Conservation (phyloP, 2,888 invertebrate genomes). For the Ephialtes manifestator region DNA sequence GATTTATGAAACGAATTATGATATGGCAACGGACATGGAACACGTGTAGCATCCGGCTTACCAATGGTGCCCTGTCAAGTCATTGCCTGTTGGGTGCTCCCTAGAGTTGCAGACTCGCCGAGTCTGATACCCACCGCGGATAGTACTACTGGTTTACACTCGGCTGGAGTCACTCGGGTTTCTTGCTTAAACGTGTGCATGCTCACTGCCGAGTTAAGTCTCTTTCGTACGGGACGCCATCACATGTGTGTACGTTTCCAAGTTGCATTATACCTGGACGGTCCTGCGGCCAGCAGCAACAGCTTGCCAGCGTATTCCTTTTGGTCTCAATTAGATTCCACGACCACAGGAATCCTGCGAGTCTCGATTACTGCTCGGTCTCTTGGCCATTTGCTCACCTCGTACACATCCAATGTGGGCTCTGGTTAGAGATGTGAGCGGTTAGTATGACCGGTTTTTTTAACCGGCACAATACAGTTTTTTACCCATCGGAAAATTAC, state of each 20-base stretch:
- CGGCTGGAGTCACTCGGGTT: constrained; percentile 10
- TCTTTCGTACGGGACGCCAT: constrained; percentile 33
- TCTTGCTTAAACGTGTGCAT: constrained; percentile 39
- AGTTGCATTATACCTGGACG: constrained; percentile 36
- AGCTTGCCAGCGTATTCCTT: constrained; percentile 44
- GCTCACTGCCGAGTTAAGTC: constrained; percentile 26
- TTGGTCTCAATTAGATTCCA: constrained; percentile 70
- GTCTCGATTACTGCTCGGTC: constrained; percentile 59
- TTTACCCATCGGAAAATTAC: background rate
- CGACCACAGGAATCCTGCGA: constrained; percentile 66
- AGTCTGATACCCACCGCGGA: constrained; percentile 30
- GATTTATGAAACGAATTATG: constrained; percentile 3
- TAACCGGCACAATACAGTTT: background rate
- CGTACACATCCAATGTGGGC: constrained; percentile 45
- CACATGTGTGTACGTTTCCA: constrained; percentile 41
- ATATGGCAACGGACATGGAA: background rate
- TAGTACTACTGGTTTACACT: constrained; percentile 39
- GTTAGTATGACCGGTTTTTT: background rate
- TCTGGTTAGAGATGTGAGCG: background rate
- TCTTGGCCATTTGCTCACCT: constrained; percentile 18
- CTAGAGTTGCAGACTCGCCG: background rate
- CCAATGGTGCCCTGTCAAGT: background rate
- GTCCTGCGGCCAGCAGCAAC: constrained; percentile 19
- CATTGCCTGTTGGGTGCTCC: background rate
- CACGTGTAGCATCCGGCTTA: constrained; percentile 14